Evolutionary conservation across 2,888 invertebrate species (phyloP), one percentile per base, ranked within the genome.

Genomic region (Drosophila macrospina): DNA sequence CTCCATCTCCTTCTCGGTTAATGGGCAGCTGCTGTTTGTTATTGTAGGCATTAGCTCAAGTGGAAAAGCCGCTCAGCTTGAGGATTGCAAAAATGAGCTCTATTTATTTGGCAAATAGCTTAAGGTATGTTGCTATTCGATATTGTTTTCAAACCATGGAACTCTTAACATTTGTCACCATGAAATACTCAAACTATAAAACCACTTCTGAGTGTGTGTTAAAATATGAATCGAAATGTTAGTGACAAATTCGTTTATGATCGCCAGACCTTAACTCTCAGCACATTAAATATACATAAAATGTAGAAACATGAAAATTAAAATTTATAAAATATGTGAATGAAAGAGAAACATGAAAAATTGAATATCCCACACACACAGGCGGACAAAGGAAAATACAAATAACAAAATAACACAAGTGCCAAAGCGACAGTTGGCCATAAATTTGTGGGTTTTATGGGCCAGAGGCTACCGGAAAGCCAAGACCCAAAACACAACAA

Each of bases 371-470:
- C 67, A 72, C 65, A 78, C 74, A 78, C 78, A 65, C 47, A 36
- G 54, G 42, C 61, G 41, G 52, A 78, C 15, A 57, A 57, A 54
- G 16, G 37, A 24, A 28, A 51, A 50, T 11, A 48, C 34, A 42
- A 51, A 51, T 66, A 60, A 65, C 45, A 63, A 42, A 51, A 51
- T 66, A 60, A 65, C 45, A 63, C 62, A 74, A 75, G 64, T 70
- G 78, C 65, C 80, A 69, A 78, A 80, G 71, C 67, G 79, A 69
- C 66, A 69, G 65, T 30, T 62, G 67, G 72, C 44, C 67, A 77
- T 84, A 69, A 88, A 88, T 86, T 84, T 68, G 73, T 88, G 42
- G 72, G 63, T 70, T 84, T 84, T 84, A 88, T 86, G 72, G 68
- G 62, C 63, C 69, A 64, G 48, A 55, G 76, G 86, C 83, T 88